These are phyloP conservation scores for Leptoteleia sp. DNA, from an alignment of 1,140 invertebrate species.

Conservation along the genomic window DNA sequence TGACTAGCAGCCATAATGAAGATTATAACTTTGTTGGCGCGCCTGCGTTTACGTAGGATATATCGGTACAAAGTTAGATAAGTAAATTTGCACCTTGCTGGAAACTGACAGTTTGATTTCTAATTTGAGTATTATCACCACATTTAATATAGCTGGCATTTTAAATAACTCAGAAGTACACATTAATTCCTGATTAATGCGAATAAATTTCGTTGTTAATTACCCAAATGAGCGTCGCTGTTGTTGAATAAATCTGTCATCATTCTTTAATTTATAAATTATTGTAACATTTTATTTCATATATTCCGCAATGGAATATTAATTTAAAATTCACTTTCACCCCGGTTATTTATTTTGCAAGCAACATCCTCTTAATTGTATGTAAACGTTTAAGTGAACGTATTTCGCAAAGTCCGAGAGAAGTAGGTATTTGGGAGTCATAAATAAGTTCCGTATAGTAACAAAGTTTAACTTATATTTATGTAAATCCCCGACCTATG, in stretches of 20 bases:
- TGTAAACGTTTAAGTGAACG: constrained; percentile 18
- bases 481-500: constrained; percentile 56
- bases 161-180: too few relatives aligned
- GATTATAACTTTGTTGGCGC: constrained; percentile 28
- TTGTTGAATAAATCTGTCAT: too few relatives aligned
- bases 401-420: constrained; percentile 37
- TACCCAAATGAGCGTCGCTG: too few relatives aligned
- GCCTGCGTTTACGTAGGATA: constrained; percentile 8
- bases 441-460: constrained; percentile 48
- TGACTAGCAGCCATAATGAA: too few relatives aligned
- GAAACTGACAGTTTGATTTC: constrained; percentile 43
- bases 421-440: constrained; percentile 60
- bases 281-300: too few relatives aligned
- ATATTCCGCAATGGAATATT: constrained; percentile 5
- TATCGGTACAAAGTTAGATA: constrained; percentile 48
- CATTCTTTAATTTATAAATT: too few relatives aligned
- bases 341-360: constrained; percentile 2
- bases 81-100: constrained; percentile 36
- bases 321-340: constrained; percentile 10
- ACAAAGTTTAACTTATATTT: constrained; percentile 56
- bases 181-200: too few relatives aligned
- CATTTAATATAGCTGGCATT: background rate
- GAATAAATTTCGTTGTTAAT: too few relatives aligned
- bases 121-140: constrained; percentile 29
- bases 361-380: constrained; percentile 24